Base-by-base conservation (phyloP, 2,797 vertebrate genomes). In the Furcifer pardalis region DNA sequence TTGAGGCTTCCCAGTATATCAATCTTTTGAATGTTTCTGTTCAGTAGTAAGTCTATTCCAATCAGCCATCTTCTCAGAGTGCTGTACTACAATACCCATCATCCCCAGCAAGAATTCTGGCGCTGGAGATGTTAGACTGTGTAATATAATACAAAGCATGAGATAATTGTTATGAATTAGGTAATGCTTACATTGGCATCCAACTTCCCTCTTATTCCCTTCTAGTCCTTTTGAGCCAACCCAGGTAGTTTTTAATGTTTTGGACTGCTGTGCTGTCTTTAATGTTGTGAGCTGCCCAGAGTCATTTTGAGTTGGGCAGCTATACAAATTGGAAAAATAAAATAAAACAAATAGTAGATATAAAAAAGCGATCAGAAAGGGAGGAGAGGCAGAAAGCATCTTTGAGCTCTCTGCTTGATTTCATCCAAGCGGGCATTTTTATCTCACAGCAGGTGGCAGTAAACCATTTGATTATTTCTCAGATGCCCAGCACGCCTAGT, bases 381-480 rank as follows among this genome's bases (percentile, higher is more conserved):
- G 15, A 15, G 13, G 9, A n/a, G 44, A 1, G 10, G 30, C 40
- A 77, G 44, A 71, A 56, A 59, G 1, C n/a, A 65, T 2, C 12
- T 60, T 19, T 32, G 62, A 49, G 23, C n/a, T 37, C 40, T 79
- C 65, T 80, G 17, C 66, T 69, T 5, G 21, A 77, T 9, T 46
- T 12, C 56, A 21, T 23, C 30, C 30, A 35, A n/a, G 27, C 72
- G 60, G 78, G 5, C 25, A 30, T 59, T 72, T 73, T 69, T 35
- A 27, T 81, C 30, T 84, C 66, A 63, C 82, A 87, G 79, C 66
- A 84, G 86, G 78, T 81, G 82, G 79, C 73, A 77, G 68, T 65
- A 81, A 72, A 77, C n/a, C 46, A 71, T 60, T 68, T 56, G 46
- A 56, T 79, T 66, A 32, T 49, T 37, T 81, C 65, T 82, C 7